Evolutionary conservation across 2,888 invertebrate genomes (phyloP).

Genomic region (Drosophila pseudotakahashii): DNA sequence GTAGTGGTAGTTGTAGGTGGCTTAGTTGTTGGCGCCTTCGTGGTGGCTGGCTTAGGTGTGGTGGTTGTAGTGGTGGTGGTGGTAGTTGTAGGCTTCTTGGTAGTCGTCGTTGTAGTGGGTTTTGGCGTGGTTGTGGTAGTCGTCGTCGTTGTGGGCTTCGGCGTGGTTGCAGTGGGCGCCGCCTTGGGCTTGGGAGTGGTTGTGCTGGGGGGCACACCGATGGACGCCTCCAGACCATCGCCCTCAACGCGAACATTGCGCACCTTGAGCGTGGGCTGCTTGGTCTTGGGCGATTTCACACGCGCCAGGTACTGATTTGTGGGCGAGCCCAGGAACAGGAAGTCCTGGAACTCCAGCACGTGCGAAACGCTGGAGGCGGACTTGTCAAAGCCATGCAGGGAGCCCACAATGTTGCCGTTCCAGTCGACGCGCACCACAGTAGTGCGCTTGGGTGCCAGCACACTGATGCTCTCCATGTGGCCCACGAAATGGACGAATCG

Average conservation of each 20-base stretch:
- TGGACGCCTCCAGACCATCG: slow-evolving; percentile 75
- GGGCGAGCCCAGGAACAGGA: slow-evolving; percentile 89
- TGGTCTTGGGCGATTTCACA: slow-evolving; percentile 85
- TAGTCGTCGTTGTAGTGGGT: slow-evolving; percentile 55
- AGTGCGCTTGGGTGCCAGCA: slow-evolving; percentile 84
- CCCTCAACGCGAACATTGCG: slow-evolving; percentile 82
- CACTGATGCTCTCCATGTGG: slow-evolving; percentile 85
- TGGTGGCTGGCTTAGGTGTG: slow-evolving; percentile 63
- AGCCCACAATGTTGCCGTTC: slow-evolving; percentile 89
- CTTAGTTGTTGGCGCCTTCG: slow-evolving; percentile 59
- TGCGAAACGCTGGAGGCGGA: slow-evolving; percentile 87
- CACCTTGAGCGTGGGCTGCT: slow-evolving; percentile 78
- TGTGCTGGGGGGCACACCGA: slow-evolving; percentile 62
- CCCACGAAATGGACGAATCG: slow-evolving; percentile 88
- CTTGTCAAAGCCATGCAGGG: slow-evolving; percentile 87
- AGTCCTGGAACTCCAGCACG: slow-evolving; percentile 87
- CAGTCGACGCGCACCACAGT: slow-evolving; percentile 89
- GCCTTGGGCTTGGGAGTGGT: slow-evolving; percentile 65
- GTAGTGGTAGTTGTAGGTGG: slow-evolving; percentile 57
- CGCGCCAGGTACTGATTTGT: slow-evolving; percentile 88
- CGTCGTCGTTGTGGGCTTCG: slow-evolving; percentile 51
- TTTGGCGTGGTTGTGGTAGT: slow-evolving; percentile 57
- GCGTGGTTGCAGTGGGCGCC: slow-evolving; percentile 64
- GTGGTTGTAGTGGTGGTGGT: slow-evolving; percentile 44
- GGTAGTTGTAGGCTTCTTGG: slow-evolving; percentile 54